Base-by-base conservation (phyloP, 2,797 vertebrate species). In the Myripristis jacobus region DNA sequence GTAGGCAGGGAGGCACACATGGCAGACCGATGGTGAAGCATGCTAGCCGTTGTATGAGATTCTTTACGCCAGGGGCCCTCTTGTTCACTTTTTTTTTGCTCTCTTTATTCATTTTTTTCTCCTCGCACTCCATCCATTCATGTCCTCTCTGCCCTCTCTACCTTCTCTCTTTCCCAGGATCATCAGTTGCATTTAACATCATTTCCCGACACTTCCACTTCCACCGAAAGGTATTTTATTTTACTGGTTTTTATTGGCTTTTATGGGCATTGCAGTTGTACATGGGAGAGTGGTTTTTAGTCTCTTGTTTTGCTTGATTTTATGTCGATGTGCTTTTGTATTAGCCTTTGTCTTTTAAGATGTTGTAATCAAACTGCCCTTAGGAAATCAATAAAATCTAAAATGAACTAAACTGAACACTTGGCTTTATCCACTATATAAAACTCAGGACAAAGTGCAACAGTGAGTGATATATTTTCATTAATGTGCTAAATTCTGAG, bases 1-100 rank as follows among this genome's bases (percentile, higher is more conserved):
- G 62, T 34, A 72, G 72, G 68, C 76, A 75, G 77, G 66, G 63
- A 79, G 65, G 64, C 63, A 83, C 86, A 88, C 81, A 86, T 89
- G 90, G 81, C 77, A 59, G 44, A 63, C 78, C 66, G 72, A 85
- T 77, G 67, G 66, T 1, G 51, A 55, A 54, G 55, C n/a, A 12
- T n/a, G 24, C 41, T 15, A 19, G 41, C 27, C 13, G 10, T 80
- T 76, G 59, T 73, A 78, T 79, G 78, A 79, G 48, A 73, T 69
- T 57, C 66, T 22, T 60, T n/a, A 41, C 56, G 34, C 55, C 24
- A 55, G 70, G 71, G 75, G 61, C 56, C 54, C 65, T 36, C 36
- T 64, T 38, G 18, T 54, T 51, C 38, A 29, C 18, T 34, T n/a
- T 44, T 47, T 58, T 44, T 52, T 64, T 18, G 18, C 5, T 29